Conservation (phyloP, 2,888 invertebrate genomes). For the Tipula vernalis region DNA sequence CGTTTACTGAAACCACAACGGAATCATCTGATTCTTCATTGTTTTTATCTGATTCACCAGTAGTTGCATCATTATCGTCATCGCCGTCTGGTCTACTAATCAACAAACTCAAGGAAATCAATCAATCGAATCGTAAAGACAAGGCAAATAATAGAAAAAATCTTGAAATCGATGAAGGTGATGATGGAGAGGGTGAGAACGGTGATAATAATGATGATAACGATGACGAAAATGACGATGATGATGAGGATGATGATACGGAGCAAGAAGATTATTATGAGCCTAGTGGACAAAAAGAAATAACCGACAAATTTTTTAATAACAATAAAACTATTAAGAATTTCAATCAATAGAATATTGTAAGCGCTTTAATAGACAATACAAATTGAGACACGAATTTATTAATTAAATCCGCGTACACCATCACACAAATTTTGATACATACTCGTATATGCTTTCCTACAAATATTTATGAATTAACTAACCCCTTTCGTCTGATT, state of each 20-base stretch:
- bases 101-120: not conserved
- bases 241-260: conserved; percentile 1
- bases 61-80: not conserved
- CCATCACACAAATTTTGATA: not conserved
- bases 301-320: conserved; percentile 16
- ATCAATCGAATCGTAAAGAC: not conserved
- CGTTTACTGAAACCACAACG: not conserved
- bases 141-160: not conserved
- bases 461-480: not conserved
- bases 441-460: not conserved
- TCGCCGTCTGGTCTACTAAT: not conserved
- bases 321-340: not conserved
- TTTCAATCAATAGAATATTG: not conserved
- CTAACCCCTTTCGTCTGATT: not conserved
- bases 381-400: not conserved
- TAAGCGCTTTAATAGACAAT: not conserved
- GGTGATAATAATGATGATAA: not conserved
- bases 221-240: not conserved
- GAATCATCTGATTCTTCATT: not conserved
- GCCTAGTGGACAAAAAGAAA: conserved; percentile 7
- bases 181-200: not conserved
- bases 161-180: not conserved
- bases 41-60: not conserved
- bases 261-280: conserved; percentile 9
- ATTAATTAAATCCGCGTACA: not conserved